Base-by-base conservation (phyloP, 2,113 vertebrate genomes). In the Sorex fumeus region DNA sequence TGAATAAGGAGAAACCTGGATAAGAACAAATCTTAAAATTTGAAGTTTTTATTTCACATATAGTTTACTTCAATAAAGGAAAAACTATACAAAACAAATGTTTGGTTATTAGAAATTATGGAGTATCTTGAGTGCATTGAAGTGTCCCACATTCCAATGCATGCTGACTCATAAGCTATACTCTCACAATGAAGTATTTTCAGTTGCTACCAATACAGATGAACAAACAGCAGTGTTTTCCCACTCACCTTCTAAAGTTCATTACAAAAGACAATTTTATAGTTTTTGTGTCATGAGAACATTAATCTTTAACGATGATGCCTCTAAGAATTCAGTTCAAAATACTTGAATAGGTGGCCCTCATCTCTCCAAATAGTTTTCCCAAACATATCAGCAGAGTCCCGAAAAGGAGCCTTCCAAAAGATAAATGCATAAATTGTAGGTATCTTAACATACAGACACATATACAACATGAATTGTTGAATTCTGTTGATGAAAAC, bases 51-150 rank as follows among this genome's bases (percentile, higher is more conserved):
- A 60, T 60, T 60, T 60, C 7, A 21, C 1, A 34, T 9, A 72
- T 36, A 57, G 27, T 79, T 36, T 57, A 64, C 13, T 0, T 25
- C 69, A 57, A 16, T n/a, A 72, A 34, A 27, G 30, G 80, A 70
- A 95, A 72, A 70, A 16, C 40, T 57, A 77, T 3, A 40, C 9
- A 88, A 91, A 90, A 66, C 25, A 27, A 23, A 70, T 77, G 60
- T 1, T 72, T 47, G 6, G 13, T 78, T 12, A 15, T 30, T 25
- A 1, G 21, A 86, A 72, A 43, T 82, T 23, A 47, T 8, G 12
- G 36, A 72, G 57, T 40, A 21, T 32, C 75, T 50, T 50, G 34
- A 81, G 10, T 12, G 91, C 8, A 40, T 0, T 57, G 43, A 90
- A 62, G 4, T 43, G 36, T 32, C 16, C 23, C 69, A 36, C n/a